Evolutionary conservation across 2,113 vertebrate genomes (phyloP).

Genomic region (Gallinago jamesoni): DNA sequence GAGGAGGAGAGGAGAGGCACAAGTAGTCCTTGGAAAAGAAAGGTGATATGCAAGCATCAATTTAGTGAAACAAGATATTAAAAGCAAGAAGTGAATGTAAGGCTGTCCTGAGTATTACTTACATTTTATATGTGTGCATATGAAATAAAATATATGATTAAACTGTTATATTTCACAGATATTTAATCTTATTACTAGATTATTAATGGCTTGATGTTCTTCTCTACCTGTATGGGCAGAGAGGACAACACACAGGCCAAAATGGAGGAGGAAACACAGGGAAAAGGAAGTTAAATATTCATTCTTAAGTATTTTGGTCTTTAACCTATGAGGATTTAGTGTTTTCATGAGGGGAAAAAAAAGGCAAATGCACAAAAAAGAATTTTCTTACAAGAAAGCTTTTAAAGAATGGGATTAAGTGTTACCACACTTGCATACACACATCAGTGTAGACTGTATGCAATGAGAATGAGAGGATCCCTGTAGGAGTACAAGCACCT

Average conservation of each 20-base stretch:
- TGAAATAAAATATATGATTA: not conserved
- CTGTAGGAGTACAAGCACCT: not conserved
- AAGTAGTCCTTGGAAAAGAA: not conserved
- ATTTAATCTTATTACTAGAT: not conserved
- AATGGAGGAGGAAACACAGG: not conserved
- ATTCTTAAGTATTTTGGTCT: not conserved
- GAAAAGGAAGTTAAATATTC: not conserved
- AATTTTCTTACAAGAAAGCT: not conserved
- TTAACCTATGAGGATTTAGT: not conserved
- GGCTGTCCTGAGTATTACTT: not conserved
- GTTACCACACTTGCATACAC: not conserved
- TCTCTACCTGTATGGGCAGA: not conserved
- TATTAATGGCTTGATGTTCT: not conserved
- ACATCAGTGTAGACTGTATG: too few species aligned
- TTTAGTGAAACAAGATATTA: not conserved
- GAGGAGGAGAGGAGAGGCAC: not conserved
- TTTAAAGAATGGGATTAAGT: not conserved
- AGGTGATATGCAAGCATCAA: not conserved
- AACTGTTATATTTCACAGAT: not conserved
- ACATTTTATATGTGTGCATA: not conserved
- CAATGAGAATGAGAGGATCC: not conserved
- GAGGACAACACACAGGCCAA: not conserved
- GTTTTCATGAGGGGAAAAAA: fast-evolving
- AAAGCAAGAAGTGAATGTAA: not conserved
- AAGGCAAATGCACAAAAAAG: not conserved